phyloP scores from a whole-genome alignment of 2,888 invertebrate genomes.

The Keiferia lycopersicella region DNA sequence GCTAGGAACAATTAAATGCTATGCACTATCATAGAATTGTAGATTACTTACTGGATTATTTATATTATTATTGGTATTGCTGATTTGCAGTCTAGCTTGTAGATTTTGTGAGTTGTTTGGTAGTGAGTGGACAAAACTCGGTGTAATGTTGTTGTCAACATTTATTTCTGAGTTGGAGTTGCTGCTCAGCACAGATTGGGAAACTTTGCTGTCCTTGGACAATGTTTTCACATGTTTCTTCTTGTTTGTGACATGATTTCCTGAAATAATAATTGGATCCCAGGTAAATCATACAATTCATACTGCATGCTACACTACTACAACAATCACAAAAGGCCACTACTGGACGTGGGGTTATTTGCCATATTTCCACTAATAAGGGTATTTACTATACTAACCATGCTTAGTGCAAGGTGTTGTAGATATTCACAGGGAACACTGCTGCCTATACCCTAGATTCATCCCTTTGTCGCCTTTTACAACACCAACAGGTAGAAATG shows the following conservation, averaged over 20 bases:
- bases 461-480: too few relatives aligned
- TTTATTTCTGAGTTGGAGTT: not conserved
- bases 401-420: too few relatives aligned
- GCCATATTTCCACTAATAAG: too few relatives aligned
- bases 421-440: too few relatives aligned
- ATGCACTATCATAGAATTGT: not conserved
- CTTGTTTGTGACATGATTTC: conserved; percentile 45
- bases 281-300: not conserved
- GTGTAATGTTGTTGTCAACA: not conserved
- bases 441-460: too few relatives aligned
- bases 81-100: not conserved
- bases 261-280: conserved; percentile 39
- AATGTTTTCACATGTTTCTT: conserved; percentile 45
- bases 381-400: too few relatives aligned
- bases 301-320: too few relatives aligned
- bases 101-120: not conserved
- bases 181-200: conserved; percentile 28
- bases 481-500: too few relatives aligned
- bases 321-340: too few relatives aligned
- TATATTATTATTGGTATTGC: not conserved
- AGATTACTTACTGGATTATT: not conserved
- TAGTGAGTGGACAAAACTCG: not conserved
- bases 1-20: too few relatives aligned
- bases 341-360: too few relatives aligned
- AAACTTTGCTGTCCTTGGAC: conserved; percentile 39